Evolutionary conservation across 2,888 invertebrate species (phyloP).

Genomic region (Hirudinaria manillensis): DNA sequence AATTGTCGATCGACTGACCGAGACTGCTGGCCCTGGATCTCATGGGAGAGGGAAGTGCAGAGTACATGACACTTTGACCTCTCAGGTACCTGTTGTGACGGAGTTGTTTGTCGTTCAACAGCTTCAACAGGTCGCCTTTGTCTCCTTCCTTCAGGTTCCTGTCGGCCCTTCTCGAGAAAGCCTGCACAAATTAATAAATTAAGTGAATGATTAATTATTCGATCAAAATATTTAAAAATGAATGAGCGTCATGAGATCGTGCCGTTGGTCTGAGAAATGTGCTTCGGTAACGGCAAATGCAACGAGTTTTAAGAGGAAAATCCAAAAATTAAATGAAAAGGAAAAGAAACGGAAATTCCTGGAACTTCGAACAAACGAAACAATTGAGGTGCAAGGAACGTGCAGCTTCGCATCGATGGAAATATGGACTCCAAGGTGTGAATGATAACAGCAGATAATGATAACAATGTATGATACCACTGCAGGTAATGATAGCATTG

Average conservation of each 20-base stretch:
- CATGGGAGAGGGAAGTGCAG: constrained; percentile 2
- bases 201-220: background rate
- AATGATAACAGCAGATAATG: no score
- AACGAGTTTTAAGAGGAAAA: background rate
- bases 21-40: constrained; percentile 19
- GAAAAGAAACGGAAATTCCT: no score
- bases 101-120: constrained; percentile 37
- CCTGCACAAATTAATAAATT: constrained; percentile 23
- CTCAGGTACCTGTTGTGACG: constrained; percentile 32
- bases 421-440: no score
- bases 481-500: no score
- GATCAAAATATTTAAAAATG: background rate
- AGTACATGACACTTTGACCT: constrained; percentile 1
- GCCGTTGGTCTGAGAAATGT: background rate
- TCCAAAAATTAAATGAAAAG: no score
- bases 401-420: no score
- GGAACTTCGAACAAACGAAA: no score
- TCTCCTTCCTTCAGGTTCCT: constrained; percentile 35
- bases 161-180: constrained; percentile 32
- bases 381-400: no score
- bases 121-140: constrained; percentile 33
- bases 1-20: background rate
- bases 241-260: constrained; percentile 1
- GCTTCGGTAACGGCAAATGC: background rate
- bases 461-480: no score